Conservation (phyloP, 2,113 vertebrate species). For the Scalopus aquaticus region DNA sequence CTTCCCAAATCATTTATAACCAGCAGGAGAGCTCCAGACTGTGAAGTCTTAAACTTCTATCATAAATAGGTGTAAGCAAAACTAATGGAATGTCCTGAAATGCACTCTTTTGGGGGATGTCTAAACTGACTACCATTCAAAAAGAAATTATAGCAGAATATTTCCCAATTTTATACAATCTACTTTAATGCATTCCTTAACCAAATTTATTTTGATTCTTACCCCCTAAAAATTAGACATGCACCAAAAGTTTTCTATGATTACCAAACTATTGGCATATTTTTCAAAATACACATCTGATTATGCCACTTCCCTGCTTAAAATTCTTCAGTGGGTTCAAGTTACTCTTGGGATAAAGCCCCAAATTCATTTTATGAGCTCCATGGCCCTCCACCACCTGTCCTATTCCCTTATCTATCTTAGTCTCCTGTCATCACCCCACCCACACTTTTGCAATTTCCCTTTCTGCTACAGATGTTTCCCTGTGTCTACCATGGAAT, state of each 20-base stretch:
- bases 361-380: not conserved
- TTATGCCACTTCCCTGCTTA: not conserved
- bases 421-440: not conserved
- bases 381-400: not conserved
- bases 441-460: not conserved
- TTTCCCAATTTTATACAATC: not conserved
- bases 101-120: not conserved
- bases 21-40: not conserved
- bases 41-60: not conserved
- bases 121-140: not conserved
- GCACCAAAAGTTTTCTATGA: not conserved
- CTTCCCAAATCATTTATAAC: not conserved
- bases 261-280: not conserved
- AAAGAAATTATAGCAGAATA: not conserved
- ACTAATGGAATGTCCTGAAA: not conserved
- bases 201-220: not conserved
- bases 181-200: not conserved
- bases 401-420: not conserved
- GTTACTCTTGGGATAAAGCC: not conserved
- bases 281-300: not conserved
- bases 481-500: not conserved
- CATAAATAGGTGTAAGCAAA: conserved; percentile 11
- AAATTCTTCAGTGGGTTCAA: not conserved
- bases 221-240: not conserved
- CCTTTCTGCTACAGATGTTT: not conserved